These are phyloP conservation scores for Aphelocoma californica DNA, from an alignment of 2,797 vertebrate species.

Conservation along the genomic window DNA sequence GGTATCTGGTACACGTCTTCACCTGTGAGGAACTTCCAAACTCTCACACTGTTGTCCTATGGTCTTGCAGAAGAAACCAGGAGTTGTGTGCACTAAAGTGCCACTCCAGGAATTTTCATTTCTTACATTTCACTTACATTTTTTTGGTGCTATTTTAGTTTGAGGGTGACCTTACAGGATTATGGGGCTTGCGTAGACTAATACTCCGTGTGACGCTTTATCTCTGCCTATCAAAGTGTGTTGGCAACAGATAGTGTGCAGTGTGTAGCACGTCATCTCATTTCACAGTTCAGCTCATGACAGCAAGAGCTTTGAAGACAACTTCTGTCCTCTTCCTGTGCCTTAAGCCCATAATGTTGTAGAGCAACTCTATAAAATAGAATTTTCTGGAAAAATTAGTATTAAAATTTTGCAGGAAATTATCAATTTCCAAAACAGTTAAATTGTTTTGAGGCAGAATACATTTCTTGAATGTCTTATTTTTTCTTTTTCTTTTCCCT, in stretches of 20 bases:
- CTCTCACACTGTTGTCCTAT: not conserved
- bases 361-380: not conserved
- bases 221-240: not conserved
- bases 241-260: not conserved
- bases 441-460: not conserved
- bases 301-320: not conserved
- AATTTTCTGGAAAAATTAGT: not conserved
- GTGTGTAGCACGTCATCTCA: accelerated
- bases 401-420: not conserved
- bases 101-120: not conserved
- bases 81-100: accelerated
- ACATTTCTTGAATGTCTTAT: not conserved
- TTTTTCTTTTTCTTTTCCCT: not conserved
- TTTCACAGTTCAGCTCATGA: not conserved
- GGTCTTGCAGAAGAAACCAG: not conserved
- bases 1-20: not conserved
- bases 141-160: not conserved
- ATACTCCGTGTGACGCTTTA: not conserved
- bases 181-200: not conserved
- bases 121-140: not conserved
- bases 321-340: not conserved
- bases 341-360: not conserved
- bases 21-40: not conserved
- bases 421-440: not conserved
- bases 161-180: not conserved